Base-by-base conservation (phyloP, 1,140 invertebrate species). In the Dryas iulia region DNA sequence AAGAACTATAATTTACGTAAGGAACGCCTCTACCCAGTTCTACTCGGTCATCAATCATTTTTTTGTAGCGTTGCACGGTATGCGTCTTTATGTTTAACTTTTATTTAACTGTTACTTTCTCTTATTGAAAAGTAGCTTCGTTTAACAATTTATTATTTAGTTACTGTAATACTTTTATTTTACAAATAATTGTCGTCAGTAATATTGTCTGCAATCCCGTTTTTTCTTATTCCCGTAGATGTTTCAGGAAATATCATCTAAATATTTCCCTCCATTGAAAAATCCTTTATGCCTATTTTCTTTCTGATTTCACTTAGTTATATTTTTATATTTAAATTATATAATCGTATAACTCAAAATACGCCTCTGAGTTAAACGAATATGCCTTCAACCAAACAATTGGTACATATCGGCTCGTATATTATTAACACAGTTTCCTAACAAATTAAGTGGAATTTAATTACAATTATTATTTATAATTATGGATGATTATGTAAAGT, bases 21-120 rank as follows among this genome's bases (percentile, higher is more conserved):
- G 56, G 14, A 59, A 59, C 64, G 56, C 64, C 26, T 60, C 59
- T 67, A 4, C 11, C 12, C 2, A 14, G 47, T 30, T 60, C 58
- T 31, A 25, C n/a, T 25, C n/a, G 24, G 24, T 59, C 47, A 61
- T 61, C 66, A 68, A 68, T 68, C 52, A 68, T 26, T 67, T 67
- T 64, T 66, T 60, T 61, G 39, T 56, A 31, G 26, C 47, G n/a
- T 21, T 53, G 24, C 31, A 67, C 25, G 30, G 11, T 18, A 28
- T 60, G 58, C 39, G 12, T 60, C 58, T 53, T 59, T 57, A n/a
- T 59, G 18, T 30, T 52, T 59, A 59, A 52, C 12, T 52, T 59
- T 66, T 65, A 39, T 65, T 57, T 21, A 24, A 53, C 61, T 33
- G 25, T n/a, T 56, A n/a, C n/a, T n/a, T n/a, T n/a, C n/a, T n/a